These are phyloP conservation scores for Alexandromys fortis DNA, from an alignment of 2,113 vertebrate genomes.

Conservation along the genomic window DNA sequence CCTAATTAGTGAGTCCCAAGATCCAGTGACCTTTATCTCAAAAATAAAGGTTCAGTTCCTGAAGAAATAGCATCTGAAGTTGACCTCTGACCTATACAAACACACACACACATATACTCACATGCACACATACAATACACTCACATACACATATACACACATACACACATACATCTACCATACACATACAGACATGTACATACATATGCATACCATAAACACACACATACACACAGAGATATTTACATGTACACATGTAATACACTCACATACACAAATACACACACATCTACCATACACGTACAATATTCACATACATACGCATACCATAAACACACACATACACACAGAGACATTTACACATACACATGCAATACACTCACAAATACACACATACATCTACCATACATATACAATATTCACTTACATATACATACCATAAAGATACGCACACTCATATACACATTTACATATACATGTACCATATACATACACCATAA, in stretches of 20 bases:
- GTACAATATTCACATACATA: not conserved
- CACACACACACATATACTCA: not conserved
- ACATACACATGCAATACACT: too few relatives aligned
- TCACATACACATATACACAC: not conserved
- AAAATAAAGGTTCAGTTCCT: not conserved
- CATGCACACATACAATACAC: not conserved
- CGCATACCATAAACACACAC: not conserved
- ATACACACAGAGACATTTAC: not conserved
- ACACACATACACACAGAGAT: not conserved
- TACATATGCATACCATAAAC: not conserved
- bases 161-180: not conserved
- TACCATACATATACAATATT: not conserved
- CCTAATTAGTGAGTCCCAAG: not conserved
- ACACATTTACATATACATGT: not conserved
- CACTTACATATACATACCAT: not conserved
- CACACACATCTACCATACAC: not conserved
- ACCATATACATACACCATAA: not conserved
- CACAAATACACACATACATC: not conserved
- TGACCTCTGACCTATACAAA: not conserved
- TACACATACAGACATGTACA: not conserved
- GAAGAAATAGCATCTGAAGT: not conserved
- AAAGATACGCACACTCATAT: not conserved
- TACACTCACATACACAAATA: too few relatives aligned
- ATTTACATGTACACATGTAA: not conserved
- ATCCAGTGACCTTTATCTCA: not conserved